Base-by-base conservation (phyloP, 2,888 invertebrate genomes). In the Agapetus fuscipes region DNA sequence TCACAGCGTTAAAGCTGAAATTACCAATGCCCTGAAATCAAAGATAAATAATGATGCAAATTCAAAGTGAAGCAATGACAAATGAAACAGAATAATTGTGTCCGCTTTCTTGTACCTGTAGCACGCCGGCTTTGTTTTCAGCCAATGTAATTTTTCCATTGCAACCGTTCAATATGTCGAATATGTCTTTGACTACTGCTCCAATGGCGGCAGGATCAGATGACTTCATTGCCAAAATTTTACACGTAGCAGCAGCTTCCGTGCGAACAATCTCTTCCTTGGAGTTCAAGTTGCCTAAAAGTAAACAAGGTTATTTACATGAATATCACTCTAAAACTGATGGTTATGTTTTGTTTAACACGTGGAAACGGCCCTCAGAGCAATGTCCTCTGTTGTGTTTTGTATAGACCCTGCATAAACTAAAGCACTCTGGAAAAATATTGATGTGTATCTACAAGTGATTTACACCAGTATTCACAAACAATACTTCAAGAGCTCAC, bases 111-210 rank as follows among this genome's bases (percentile, higher is more conserved):
- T n/a, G n/a, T 56, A 81, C 82, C 64, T 82, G 76, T 25, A 94
- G 63, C 10, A 95, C 81, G 41, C 86, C 84, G 14, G 91, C 80
- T 61, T 94, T 87, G 58, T 93, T 90, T 49, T 87, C 85, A 24
- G 83, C 80, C 35, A 91, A 80, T 9, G 88, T 87, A 34, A 95
- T 72, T 60, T 95, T 95, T 6, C 94, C 94, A 59, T 89, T 83
- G 4, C 87, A 80, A 10, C 94, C 94, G 62, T 87, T 77, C 55
- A 91, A 81, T 26, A 89, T 80, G 3, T 75, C 80, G 63, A 94
- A 90, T 35, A 81, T 65, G 45, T 77, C 76, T 30, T 74, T 66
- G 1, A 90, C 62, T 44, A 93, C 59, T 40, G 72, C 73, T 49
- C 77, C 76, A 17, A 93, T 70, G 0, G 82, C 76, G 12, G 68